Evolutionary conservation across 2,113 vertebrate genomes (phyloP), one percentile per base, ranked within the genome.

Genomic region (Perca schrenkii): DNA sequence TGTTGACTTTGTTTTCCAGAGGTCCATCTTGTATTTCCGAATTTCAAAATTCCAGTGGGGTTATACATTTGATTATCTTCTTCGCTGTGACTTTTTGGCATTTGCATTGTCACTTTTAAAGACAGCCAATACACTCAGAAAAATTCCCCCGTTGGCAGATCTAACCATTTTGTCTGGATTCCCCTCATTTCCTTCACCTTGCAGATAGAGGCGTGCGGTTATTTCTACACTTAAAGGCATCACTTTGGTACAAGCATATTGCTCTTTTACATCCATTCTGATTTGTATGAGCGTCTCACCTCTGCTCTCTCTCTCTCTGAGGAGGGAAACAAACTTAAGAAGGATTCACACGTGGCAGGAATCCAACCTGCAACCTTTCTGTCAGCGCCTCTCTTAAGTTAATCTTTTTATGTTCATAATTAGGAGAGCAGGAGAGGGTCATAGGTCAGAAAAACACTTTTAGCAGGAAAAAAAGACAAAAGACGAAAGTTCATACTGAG

Each of bases 181-280:
- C 43, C 54, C 40, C 22, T 57, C 31, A 3, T 25, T 17, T 28
- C 13, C n/a, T 6, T 14, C 70, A 40, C 10, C 6, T 25, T 21
- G 15, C 21, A 60, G 16, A 6, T 12, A 0, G 21, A 46, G 70
- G 11, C 2, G 19, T n/a, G 46, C 16, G 49, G 10, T 40, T 34
- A 7, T 36, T 36, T 49, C 69, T n/a, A 10, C 68, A n/a, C 17
- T 21, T 28, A 21, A 77, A 75, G 73, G 79, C 79, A 25, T 79
- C 47, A 62, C 89, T 92, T 87, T 87, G 87, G 91, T 87, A 25
- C 70, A 31, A 84, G 64, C 74, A 16, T 77, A 74, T 85, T 69
- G 74, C 89, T 84, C 47, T 71, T 82, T 40, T 76, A 61, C 40
- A 21, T 77, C 79, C 53, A 16, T 22, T 77, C 40, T 60, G 62